Percentiles rank a stretch among this genome's conserved stretches.
These are phyloP conservation scores for Drosophila pegasa DNA, from an alignment of 2,888 invertebrate genomes.

Conservation along the genomic window DNA sequence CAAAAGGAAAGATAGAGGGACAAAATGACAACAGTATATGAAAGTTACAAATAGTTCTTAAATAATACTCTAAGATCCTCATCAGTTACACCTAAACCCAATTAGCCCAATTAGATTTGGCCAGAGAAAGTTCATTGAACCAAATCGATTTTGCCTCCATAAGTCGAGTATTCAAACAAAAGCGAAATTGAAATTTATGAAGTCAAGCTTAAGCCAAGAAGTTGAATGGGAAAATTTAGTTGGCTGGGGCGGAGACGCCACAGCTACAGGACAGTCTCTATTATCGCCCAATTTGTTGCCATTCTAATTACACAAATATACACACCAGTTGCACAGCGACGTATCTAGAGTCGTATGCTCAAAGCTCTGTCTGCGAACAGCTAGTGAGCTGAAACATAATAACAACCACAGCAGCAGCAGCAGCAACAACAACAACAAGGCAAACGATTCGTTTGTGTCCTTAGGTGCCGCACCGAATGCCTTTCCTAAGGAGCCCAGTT, in stretches of 20 bases:
- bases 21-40: too few species aligned
- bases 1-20: too few species aligned
- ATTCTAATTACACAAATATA: slow-evolving; percentile 44
- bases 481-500: slow-evolving; percentile 24
- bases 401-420: slow-evolving; percentile 14
- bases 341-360: slow-evolving; percentile 2
- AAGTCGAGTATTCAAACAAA: neutral
- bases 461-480: slow-evolving; percentile 50
- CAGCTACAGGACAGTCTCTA: neutral
- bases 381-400: slow-evolving; percentile 37
- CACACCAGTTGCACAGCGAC: slow-evolving; percentile 12
- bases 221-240: neutral
- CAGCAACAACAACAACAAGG: slow-evolving; percentile 12
- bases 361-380: slow-evolving; percentile 10
- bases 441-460: slow-evolving; percentile 51
- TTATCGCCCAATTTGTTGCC: slow-evolving; percentile 14
- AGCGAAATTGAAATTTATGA: neutral
- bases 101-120: too few species aligned
- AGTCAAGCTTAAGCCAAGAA: neutral
- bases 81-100: too few species aligned
- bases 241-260: neutral
- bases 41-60: too few species aligned
- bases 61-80: too few species aligned
- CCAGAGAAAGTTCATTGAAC: slow-evolving; percentile 3
- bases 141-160: neutral